Evolutionary conservation across 2,113 vertebrate species (phyloP).

Genomic region (Trinectes maculatus): DNA sequence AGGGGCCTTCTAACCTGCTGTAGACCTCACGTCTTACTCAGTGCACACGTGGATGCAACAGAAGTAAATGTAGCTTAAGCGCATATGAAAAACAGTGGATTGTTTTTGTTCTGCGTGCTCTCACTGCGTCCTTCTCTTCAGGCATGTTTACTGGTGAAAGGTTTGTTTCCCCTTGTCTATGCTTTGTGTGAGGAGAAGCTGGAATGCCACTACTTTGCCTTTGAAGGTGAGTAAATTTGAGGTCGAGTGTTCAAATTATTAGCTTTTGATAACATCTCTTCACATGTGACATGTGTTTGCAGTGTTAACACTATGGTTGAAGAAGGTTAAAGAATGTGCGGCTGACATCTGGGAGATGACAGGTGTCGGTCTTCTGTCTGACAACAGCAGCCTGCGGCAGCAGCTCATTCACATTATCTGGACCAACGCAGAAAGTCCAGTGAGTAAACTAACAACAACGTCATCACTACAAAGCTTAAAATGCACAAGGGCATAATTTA

Average conservation of each 20-base stretch:
- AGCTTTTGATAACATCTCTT: neutral
- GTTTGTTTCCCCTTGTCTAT: constrained; percentile 82
- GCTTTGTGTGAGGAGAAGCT: constrained; percentile 81
- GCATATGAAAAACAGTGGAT: neutral
- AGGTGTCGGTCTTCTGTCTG: constrained; percentile 65
- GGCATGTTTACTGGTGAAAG: constrained; percentile 82
- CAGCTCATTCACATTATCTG: constrained; percentile 83
- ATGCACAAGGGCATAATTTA: neutral
- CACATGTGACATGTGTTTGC: constrained; percentile 36
- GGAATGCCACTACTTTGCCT: constrained; percentile 84
- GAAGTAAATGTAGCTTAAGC: constrained; percentile 52
- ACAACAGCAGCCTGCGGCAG: constrained; percentile 60
- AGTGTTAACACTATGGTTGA: constrained; percentile 88
- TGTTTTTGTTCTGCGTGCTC: neutral
- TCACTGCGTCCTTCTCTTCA: constrained; percentile 48
- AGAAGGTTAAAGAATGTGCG: constrained; percentile 79
- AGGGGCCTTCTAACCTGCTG: constrained; percentile 87
- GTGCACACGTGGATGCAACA: constrained; percentile 27
- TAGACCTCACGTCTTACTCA: constrained; percentile 77
- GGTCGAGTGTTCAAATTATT: neutral
- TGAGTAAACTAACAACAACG: constrained; percentile 73
- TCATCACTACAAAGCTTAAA: neutral
- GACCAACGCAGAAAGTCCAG: constrained; percentile 87
- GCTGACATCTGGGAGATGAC: constrained; percentile 76
- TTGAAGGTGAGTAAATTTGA: constrained; percentile 83